Base-by-base conservation (phyloP, 2,888 invertebrate genomes). In the Gastracanthus pulcherrimus region DNA sequence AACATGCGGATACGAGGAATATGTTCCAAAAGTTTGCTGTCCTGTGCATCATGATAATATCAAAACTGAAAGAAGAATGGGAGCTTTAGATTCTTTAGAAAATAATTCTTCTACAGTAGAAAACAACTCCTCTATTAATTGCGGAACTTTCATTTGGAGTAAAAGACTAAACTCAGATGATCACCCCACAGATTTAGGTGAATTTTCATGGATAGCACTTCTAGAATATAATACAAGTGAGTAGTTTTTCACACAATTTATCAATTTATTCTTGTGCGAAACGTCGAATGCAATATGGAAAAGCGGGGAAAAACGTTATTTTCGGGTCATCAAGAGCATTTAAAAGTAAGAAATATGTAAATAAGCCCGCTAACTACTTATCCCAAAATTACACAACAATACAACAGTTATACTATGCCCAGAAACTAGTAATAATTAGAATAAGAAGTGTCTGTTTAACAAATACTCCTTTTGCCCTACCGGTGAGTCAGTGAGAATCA, bases 181-280 rank as follows among this genome's bases (percentile, higher is more conserved):
- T 3, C 19, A 7, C 2, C 55, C 79, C 0, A 13, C 72, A 0
- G 66, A 66, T 0, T 19, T 70, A 2, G 31, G 16, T n/a, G 62
- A 76, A 16, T 80, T 74, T 29, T 60, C 79, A 1, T 80, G 80
- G 80, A 55, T 70, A 6, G 80, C 55, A 0, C 31, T 80, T 3
- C 29, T 80, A n/a, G 75, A 75, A n/a, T 80, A 80, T 2, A 11
- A 80, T 7, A 75, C 36, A 1, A 23, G 80, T 72, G 45, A 75
- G 67, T 36, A 11, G 7, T 1, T 38, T 36, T 1, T 31, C n/a
- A 45, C 34, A 64, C 16, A 13, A 3, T 23, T 38, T 34, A 29
- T 26, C 7, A 19, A 7, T 19, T 19, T 19, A 19, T 19, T n/a
- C n/a, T n/a, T n/a, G n/a, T n/a, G n/a, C n/a, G n/a, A n/a, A n/a